Base-by-base conservation (phyloP, 2,113 vertebrate genomes). In the Oceanites oceanicus region DNA sequence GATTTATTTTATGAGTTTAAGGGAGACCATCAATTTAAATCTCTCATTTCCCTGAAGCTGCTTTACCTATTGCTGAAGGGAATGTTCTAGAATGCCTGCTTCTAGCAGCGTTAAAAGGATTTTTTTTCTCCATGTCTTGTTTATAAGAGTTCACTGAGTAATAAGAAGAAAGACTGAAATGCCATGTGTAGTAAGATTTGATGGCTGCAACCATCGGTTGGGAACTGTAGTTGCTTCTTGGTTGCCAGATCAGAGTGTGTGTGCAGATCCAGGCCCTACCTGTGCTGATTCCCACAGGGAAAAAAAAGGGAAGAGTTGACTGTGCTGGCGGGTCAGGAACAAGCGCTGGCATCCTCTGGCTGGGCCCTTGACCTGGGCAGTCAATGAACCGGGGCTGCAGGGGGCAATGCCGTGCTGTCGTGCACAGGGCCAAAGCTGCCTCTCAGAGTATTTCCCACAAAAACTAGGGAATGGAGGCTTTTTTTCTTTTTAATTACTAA, bases 391-490 rank as follows among this genome's bases (percentile, higher is more conserved):
- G 2, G 45, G 55, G 27, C 50, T 74, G 32, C 34, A 44, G 29
- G 52, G 36, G 10, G 25, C 23, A n/a, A 3, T 5, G 56, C 23
- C 3, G 0, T 56, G 32, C 47, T 78, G 50, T 15, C 30, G 27
- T 34, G 45, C 32, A 25, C 22, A 6, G 0, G 0, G 52, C 26
- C 2, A 2, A 47, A 11, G 5, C 14, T 38, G 42, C 10, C 14
- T 81, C 23, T 38, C 10, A 4, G 42, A 45, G 55, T 7, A 18
- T n/a, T 91, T 66, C 40, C 74, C 20, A 13, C 19, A 25, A 45
- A 50, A 76, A 13, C 9, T 17, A 40, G 30, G 61, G 58, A 80
- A 29, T 12, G 9, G 25, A 44, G 49, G 4, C 10, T 63, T 53
- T 17, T 17, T 52, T 77, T 40, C 16, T 74, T 75, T 44, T 42